Conservation (phyloP, 2,888 invertebrate species). For the Thymelicus acteon region DNA sequence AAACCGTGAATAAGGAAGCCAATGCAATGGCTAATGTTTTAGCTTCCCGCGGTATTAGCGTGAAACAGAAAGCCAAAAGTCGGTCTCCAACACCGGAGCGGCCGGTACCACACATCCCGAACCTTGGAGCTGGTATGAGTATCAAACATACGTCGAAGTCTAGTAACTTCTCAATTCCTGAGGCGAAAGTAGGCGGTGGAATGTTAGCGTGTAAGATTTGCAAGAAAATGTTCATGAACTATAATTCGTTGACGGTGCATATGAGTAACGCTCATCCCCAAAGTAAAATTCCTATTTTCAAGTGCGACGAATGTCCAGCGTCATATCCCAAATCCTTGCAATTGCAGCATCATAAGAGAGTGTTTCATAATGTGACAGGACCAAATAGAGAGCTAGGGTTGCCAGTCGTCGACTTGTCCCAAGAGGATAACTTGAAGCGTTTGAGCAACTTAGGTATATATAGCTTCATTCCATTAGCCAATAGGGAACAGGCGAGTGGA, state of each 20-base stretch:
- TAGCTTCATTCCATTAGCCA: constrained; percentile 90
- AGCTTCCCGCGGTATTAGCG: constrained; percentile 91
- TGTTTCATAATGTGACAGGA: constrained; percentile 76
- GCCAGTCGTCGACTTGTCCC: constrained; percentile 89
- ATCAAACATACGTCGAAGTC: constrained; percentile 82
- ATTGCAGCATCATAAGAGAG: constrained; percentile 85
- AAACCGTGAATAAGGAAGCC: constrained; percentile 87
- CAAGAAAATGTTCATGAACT: constrained; percentile 76
- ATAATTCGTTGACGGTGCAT: constrained; percentile 67
- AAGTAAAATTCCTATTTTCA: constrained; percentile 73
- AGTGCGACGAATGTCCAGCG: constrained; percentile 89
- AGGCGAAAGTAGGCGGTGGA: constrained; percentile 72
- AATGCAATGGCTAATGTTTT: constrained; percentile 91
- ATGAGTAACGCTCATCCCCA: constrained; percentile 74
- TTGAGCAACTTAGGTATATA: constrained; percentile 88
- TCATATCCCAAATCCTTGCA: constrained; percentile 89
- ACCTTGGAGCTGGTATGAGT: constrained; percentile 78
- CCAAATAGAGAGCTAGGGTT: constrained; percentile 87
- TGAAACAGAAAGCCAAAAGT: constrained; percentile 87
- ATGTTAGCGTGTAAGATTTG: constrained; percentile 75
- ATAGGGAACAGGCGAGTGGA: constrained; percentile 85
- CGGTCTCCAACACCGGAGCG: constrained; percentile 75
- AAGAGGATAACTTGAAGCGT: constrained; percentile 87
- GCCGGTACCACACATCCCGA: constrained; percentile 74
- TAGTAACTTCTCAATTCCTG: constrained; percentile 74